Evolutionary conservation across 2,797 vertebrate species (phyloP).

Genomic region (Anguilla marmorata): DNA sequence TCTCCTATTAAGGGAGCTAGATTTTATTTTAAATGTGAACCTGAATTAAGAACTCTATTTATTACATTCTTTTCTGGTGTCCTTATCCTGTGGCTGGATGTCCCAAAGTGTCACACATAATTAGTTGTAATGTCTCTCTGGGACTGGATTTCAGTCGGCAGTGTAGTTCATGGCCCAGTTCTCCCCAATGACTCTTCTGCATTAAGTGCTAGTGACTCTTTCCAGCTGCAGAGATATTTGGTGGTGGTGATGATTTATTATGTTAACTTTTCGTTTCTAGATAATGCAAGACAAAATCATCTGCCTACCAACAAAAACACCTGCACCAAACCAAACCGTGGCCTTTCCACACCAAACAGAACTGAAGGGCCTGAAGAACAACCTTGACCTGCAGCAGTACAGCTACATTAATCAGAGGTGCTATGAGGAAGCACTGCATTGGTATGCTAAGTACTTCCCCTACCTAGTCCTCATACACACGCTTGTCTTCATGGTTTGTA

Average conservation of each 20-base stretch:
- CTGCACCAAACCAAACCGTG: constrained; percentile 64
- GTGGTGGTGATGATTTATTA: neutral
- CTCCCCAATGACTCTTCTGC: neutral
- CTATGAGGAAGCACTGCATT: constrained; percentile 94
- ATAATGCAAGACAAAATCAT: constrained; percentile 99
- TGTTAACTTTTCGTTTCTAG: constrained; percentile 64
- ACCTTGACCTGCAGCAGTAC: constrained; percentile 96
- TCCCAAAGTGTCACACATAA: neutral
- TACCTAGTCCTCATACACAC: constrained; percentile 98
- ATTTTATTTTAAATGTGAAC: neutral
- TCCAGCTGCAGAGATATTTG: neutral
- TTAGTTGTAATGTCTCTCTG: neutral
- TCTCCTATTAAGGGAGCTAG: neutral
- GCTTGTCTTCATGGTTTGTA: constrained; percentile 94
- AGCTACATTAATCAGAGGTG: constrained; percentile 98
- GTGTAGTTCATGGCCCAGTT: neutral
- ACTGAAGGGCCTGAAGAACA: constrained; percentile 89
- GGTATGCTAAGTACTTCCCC: constrained; percentile 99
- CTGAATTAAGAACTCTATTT: neutral
- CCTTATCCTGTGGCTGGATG: neutral
- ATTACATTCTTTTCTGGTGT: neutral
- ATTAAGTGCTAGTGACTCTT: neutral
- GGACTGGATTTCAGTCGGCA: neutral
- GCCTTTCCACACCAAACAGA: constrained; percentile 42
- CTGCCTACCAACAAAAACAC: constrained; percentile 86